phyloP scores from a whole-genome alignment of 2,113 vertebrate genomes.

The Saguinus imperator region DNA sequence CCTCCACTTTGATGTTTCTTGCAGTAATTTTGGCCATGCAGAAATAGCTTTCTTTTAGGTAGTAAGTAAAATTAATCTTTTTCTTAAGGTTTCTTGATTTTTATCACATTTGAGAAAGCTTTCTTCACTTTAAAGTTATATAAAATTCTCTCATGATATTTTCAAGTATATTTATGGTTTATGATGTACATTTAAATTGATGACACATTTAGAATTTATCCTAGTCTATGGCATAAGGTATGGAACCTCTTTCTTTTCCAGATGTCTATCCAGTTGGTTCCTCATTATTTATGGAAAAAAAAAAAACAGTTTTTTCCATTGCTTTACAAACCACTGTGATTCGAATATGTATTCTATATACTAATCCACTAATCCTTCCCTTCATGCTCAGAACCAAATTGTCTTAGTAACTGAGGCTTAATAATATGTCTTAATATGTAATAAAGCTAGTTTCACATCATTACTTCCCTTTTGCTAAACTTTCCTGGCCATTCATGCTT shows the following conservation, averaged over 20 bases:
- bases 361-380: constrained; percentile 5
- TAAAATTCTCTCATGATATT: neutral
- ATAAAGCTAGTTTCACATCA: neutral
- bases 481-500: neutral
- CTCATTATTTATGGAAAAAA: constrained; percentile 50
- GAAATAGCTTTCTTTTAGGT: constrained; percentile 30
- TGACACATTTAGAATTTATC: constrained; percentile 21
- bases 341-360: constrained; percentile 19
- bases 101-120: neutral
- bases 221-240: neutral
- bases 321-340: neutral
- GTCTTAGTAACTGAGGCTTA: neutral
- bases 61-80: constrained; percentile 16
- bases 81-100: constrained; percentile 20
- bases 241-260: constrained; percentile 9
- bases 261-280: neutral
- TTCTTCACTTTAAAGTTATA: constrained; percentile 24
- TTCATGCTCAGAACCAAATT: constrained; percentile 6
- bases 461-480: neutral
- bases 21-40: neutral
- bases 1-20: neutral
- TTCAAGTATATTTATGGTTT: constrained; percentile 11
- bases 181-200: constrained; percentile 42
- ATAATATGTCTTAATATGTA: constrained; percentile 43
- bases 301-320: neutral